These are phyloP conservation scores for Pipistrellus nathusii DNA, from an alignment of 2,797 vertebrate genomes.

Conservation along the genomic window DNA sequence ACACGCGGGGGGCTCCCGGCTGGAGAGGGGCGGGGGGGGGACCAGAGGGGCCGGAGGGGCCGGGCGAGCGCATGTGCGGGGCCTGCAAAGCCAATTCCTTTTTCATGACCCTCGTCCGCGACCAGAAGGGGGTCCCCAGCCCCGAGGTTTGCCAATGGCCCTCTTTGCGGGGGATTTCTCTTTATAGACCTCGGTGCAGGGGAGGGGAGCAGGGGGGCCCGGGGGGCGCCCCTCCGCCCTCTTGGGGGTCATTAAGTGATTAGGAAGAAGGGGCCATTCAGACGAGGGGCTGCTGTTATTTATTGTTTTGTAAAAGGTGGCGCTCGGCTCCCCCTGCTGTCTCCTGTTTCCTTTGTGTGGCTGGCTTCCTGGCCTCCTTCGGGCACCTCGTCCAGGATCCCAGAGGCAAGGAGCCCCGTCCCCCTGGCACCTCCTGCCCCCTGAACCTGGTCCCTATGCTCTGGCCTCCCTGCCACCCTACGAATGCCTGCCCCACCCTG, in stretches of 20 bases:
- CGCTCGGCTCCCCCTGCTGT: conserved; percentile 51
- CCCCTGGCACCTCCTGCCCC: neutral
- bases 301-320: conserved; percentile 78
- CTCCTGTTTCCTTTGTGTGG: conserved; percentile 64
- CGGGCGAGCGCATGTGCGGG: conserved; percentile 84
- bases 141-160: conserved; percentile 31
- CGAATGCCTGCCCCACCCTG: rapidly evolving
- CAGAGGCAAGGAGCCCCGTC: neutral
- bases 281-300: conserved; percentile 60
- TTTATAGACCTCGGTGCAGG: conserved; percentile 32
- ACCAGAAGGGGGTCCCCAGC: conserved; percentile 82
- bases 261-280: conserved; percentile 76
- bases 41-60: conserved; percentile 43
- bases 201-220: too few species aligned
- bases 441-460: neutral
- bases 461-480: neutral
- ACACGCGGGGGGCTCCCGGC: conserved; percentile 71
- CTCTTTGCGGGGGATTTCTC: conserved; percentile 74
- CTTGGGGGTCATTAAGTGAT: conserved; percentile 85
- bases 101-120: conserved; percentile 79
- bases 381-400: neutral
- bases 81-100: conserved; percentile 83
- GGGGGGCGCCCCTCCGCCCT: conserved; percentile 66
- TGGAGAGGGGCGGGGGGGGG: conserved; percentile 69
- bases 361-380: neutral